Evolutionary conservation across 2,888 invertebrate genomes (phyloP), one percentile per base, ranked within the genome.

Genomic region (Drosophila barbarae): DNA sequence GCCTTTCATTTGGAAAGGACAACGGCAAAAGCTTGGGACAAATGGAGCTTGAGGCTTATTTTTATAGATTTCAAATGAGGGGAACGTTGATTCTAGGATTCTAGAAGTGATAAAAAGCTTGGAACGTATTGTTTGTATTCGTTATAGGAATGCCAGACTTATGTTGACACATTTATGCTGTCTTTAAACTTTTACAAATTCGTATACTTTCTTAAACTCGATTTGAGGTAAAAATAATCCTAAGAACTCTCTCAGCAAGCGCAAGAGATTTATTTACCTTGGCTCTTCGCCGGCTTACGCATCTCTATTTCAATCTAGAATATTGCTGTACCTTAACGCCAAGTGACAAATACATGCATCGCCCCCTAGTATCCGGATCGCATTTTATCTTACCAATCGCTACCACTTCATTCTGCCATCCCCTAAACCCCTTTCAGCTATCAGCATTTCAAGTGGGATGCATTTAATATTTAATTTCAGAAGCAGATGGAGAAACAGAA

Each of bases 391-490:
- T 52, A 23, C 63, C 46, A 39, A 32, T 54, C 53, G 52, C 30
- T 38, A 50, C 35, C 59, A 42, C 30, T 26, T 15, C 26, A 13
- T 42, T 18, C 13, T 26, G 30, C 49, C 44, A 21, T 9, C 36
- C 44, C 28, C 57, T 18, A 63, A 61, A 51, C 51, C 68, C 68
- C 42, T 38, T 51, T 35, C 41, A 28, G 47, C 52, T 42, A 67
- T 59, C 67, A 69, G 59, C 52, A 59, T 59, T 44, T 51, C 64
- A 39, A 56, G 53, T 23, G 66, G 81, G 71, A 59, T 76, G 71
- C 84, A 77, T 84, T 84, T 78, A 79, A 79, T 79, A 79, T 79
- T 79, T 79, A 78, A 84, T 79, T 84, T 76, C 23, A 23, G 23
- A 23, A 23, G 23, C 23, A 23, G 23, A 3, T 42, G 42, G 32